Base-by-base conservation (phyloP, 2,888 invertebrate species). In the Caenorhabditis sp. region DNA sequence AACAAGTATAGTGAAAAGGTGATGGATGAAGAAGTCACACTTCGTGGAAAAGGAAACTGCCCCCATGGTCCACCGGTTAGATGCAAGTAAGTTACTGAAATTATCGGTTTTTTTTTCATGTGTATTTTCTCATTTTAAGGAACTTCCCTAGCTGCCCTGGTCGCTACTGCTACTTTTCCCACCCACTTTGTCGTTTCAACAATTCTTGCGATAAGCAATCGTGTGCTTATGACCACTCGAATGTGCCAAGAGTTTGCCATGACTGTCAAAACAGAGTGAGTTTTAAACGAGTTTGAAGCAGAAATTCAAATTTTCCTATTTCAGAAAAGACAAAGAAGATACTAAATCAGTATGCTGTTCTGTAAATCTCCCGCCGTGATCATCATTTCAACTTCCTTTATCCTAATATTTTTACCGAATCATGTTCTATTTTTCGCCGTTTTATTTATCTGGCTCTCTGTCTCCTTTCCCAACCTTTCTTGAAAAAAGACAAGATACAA, bases 71-170 rank as follows among this genome's bases (percentile, higher is more conserved):
- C 52, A 12, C 52, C 52, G 21, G 23, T 23, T 8, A 52, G 21
- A 21, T 52, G 52, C 52, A 52, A 52, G 52, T 52, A 12, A 21
- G 52, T 31, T 7, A n/a, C n/a, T n/a, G n/a, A n/a, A n/a, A n/a
- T 50, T 50, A 50, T 12, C 50, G 4, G 20, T 4, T n/a, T 50
- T 50, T 50, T 50, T 4, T 50, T 20, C 4, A 50, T n/a, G 20
- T 10, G 20, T n/a, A 20, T 50, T 10, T n/a, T 50, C 17, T 17
- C 8, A 52, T 52, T 52, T 52, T 7, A 20, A 52, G 52, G 8
- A 52, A 52, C 23, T 52, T 52, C 21, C 52, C 52, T 21, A 52
- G 21, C 52, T 52, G 52, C 52, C 52, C 52, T 7, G 52, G 52
- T 4, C 23, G 23, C n/a, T 52, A 52, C n/a, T 52, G 52, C 23